These are phyloP conservation scores for Grantiella picta DNA, from an alignment of 2,113 vertebrate genomes.

Conservation along the genomic window DNA sequence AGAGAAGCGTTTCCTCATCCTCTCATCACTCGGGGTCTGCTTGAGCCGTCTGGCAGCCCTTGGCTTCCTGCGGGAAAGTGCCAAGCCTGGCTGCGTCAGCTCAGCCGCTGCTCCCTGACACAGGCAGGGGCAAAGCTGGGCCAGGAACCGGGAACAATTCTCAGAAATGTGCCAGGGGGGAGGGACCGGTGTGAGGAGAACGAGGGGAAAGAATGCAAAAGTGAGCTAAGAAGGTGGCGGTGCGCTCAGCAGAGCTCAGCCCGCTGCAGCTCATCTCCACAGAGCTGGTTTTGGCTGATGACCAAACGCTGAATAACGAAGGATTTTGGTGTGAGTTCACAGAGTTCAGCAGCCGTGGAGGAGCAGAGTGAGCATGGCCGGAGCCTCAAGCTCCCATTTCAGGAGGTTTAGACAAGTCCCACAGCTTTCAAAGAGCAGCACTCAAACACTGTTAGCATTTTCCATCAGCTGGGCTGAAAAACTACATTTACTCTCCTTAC, in stretches of 20 bases:
- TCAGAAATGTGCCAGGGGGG: neutral
- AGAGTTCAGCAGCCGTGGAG: neutral
- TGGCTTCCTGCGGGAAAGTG: neutral
- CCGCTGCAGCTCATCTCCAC: neutral
- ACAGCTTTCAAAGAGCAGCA: neutral
- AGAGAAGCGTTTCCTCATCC: neutral
- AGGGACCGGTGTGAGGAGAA: neutral
- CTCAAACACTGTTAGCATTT: neutral
- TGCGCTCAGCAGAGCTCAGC: neutral
- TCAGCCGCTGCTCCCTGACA: neutral
- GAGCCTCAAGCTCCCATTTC: neutral
- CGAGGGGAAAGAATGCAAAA: neutral
- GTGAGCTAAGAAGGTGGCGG: neutral
- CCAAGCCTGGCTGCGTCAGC: neutral
- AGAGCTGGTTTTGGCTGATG: neutral
- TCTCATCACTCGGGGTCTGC: neutral
- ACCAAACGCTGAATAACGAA: neutral
- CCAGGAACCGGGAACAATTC: neutral
- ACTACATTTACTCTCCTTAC: neutral
- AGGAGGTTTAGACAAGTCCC: neutral
- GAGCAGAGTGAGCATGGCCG: neutral
- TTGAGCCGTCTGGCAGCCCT: neutral
- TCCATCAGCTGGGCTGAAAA: neutral
- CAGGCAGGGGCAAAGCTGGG: neutral
- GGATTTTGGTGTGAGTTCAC: neutral